These are phyloP conservation scores for Diadema setosum DNA, from an alignment of 35 echinoderm and acorn worm genomes.

Conservation along the genomic window DNA sequence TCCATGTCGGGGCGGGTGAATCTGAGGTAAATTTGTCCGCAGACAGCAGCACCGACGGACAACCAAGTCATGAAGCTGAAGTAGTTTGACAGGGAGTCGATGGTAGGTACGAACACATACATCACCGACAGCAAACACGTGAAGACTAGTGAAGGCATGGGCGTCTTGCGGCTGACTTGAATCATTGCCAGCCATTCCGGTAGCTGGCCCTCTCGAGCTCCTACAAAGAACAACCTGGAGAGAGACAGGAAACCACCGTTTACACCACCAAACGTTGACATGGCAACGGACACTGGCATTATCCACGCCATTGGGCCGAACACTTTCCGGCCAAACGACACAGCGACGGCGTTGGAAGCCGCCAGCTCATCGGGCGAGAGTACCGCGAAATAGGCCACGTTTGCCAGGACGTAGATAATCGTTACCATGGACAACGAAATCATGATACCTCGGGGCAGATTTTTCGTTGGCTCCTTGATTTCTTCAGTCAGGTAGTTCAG, in stretches of 20 bases:
- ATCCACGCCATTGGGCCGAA: conserved; percentile 92
- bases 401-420: conserved; percentile 53
- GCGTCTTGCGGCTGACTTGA: conserved; percentile 77
- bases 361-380: conserved; percentile 46
- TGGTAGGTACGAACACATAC: conserved; percentile 75
- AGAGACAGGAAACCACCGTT: conserved; percentile 85
- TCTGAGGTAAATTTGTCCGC: conserved; percentile 34
- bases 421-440: conserved; percentile 53
- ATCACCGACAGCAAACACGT: conserved; percentile 72
- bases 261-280: conserved; percentile 98
- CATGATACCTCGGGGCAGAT: conserved; percentile 64
- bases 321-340: conserved; percentile 80
- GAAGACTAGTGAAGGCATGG: conserved; percentile 84
- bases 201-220: conserved; percentile 87
- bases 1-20: conserved; percentile 23
- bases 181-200: conserved; percentile 83
- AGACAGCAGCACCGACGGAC: conserved; percentile 18
- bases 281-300: conserved; percentile 81
- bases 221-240: conserved; percentile 93
- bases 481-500: conserved; percentile 92
- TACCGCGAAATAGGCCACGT: conserved; percentile 72
- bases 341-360: conserved; percentile 61
- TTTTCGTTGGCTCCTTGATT: conserved; percentile 72
- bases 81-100: conserved; percentile 49
- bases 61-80: conserved; percentile 58